These are phyloP conservation scores for Nemotelus nigrinus DNA, from an alignment of 2,888 invertebrate species.

Conservation along the genomic window DNA sequence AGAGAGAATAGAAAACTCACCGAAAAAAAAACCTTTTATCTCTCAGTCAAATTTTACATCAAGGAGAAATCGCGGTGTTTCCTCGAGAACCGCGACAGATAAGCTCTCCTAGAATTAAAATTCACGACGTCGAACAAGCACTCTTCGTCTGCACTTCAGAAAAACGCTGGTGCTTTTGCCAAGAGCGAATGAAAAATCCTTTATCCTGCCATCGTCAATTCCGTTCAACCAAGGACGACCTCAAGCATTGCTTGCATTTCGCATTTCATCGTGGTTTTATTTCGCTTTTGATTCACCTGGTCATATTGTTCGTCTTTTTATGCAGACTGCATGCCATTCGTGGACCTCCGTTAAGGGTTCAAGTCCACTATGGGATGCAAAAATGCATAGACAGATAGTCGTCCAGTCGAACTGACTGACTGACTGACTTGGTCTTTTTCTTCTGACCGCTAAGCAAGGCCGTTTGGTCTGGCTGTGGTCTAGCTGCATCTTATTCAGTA, in stretches of 20 bases:
- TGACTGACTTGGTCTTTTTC: background rate
- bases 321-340: background rate
- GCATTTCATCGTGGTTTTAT: slow-evolving; percentile 11
- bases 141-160: background rate
- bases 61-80: background rate
- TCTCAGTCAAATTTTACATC: no score
- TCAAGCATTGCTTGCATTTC: background rate
- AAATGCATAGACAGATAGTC: background rate
- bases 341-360: background rate
- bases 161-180: slow-evolving; percentile 8
- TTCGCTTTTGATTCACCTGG: slow-evolving; percentile 8
- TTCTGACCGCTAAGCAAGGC: background rate
- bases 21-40: no score
- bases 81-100: background rate
- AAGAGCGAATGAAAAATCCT: background rate
- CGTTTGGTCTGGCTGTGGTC: background rate
- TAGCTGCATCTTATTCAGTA: background rate
- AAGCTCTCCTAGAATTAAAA: background rate
- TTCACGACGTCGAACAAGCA: background rate
- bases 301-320: background rate
- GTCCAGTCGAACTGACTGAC: background rate
- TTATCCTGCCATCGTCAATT: background rate
- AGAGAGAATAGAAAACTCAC: no score
- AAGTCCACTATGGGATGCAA: background rate
- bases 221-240: background rate